Base-by-base conservation (phyloP, 2,113 vertebrate species). In the Rafetus swinhoei region DNA sequence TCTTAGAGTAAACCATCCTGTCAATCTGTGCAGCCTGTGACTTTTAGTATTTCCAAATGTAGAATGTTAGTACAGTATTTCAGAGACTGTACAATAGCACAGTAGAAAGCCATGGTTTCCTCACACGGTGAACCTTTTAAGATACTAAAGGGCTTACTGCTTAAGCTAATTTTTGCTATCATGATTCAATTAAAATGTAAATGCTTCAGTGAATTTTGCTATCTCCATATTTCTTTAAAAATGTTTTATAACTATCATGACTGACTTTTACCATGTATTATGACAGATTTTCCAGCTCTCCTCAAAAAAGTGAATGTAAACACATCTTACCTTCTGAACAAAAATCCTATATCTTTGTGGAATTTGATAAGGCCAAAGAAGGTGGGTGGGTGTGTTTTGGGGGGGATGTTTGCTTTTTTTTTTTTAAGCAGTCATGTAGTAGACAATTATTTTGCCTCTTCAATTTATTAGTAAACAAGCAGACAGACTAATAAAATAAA, bases 111-210 rank as follows among this genome's bases (percentile, higher is more conserved):
- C 32, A 72, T 72, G 65, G 10, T 72, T 91, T 91, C 87, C 79
- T 86, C 55, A 92, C 69, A 45, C 32, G 35, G 4, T 92, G 79
- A 85, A 22, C n/a, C 90, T 95, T 95, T 80, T 53, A 79, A 82
- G 89, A 65, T 21, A 8, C 29, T 87, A 81, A 85, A 90, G 93
- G 81, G 18, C 62, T 94, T 93, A 79, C 39, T 90, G 87, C 80
- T 81, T 50, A 82, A 95, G 79, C 81, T 88, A 87, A 79, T 72
- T n/a, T 87, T 15, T 69, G 54, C 21, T 84, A 84, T 83, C 54
- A 39, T 90, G 85, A 95, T 91, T 92, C 74, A 91, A 94, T 95
- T 85, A 94, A 29, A 21, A 50, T 1, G 24, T 29, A 76, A 81
- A 90, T 5, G 3, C 24, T 85, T 29, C 60, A 91, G 2, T 82